Base-by-base conservation (phyloP, 2,888 invertebrate genomes). In the Folsomia candida region DNA sequence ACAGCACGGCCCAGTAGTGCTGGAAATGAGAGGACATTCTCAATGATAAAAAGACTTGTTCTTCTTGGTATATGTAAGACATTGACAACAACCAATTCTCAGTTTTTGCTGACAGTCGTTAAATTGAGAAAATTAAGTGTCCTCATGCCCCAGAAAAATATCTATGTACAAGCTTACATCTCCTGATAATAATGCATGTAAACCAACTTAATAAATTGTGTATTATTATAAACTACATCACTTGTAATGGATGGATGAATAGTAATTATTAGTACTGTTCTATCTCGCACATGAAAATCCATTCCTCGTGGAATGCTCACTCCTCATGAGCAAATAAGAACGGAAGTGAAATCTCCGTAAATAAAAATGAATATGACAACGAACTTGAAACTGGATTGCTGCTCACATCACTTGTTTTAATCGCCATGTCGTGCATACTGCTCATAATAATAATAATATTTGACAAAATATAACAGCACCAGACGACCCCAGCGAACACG, bases 321-420 rank as follows among this genome's bases (percentile, higher is more conserved):
- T n/a, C n/a, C n/a, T 14, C 37, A 37, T 37, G 37, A 37, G 14
- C 37, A 54, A 54, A 54, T 54, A 54, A 54, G 54, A n/a, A 54
- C 54, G 54, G 54, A 54, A 54, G 54, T 54, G 54, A 54, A 54
- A 54, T 54, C 54, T 54, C 54, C 6, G 20, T 22, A 54, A 54
- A 18, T 6, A 54, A n/a, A n/a, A 54, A 18, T 54, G 54, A 54
- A 37, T n/a, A 37, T 37, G 37, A 37, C 37, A 14, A 37, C 14
- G 14, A 37, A 14, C 37, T 37, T 37, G 4, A 37, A 37, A 37
- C 37, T 37, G 37, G 14, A 37, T 37, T 37, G 6, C 37, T 37
- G n/a, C 37, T 4, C 37, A 37, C 37, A 37, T 37, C n/a, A n/a
- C n/a, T 37, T 37, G 37, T 37, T 37, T n/a, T n/a, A n/a, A n/a